Evolutionary conservation across 2,888 invertebrate species (phyloP), one percentile per base, ranked within the genome.

Genomic region (Lasioglossum figueresi): DNA sequence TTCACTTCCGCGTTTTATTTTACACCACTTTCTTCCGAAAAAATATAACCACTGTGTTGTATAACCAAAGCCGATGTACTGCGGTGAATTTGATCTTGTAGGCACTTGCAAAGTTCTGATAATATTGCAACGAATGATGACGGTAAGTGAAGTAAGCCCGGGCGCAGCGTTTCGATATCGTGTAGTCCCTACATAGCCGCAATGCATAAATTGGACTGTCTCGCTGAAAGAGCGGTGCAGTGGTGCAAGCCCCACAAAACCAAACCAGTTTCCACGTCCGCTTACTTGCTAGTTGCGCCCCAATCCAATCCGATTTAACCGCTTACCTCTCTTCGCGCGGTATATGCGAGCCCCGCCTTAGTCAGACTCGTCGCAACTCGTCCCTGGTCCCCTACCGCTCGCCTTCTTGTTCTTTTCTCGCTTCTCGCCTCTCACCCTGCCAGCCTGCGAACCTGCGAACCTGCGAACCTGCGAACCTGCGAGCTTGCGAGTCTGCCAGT

Each of bases 121-220:
- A 91, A 92, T 91, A 93, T 91, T 91, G 91, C 84, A 88, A 88
- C 84, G 91, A 63, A 91, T 87, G 88, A 84, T 79, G 81, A 90
- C 85, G 90, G 90, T 90, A 91, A 92, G 88, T 91, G 89, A 89
- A 91, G 89, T 90, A 92, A 91, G 91, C 92, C 92, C 92, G 93
- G 93, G 92, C 92, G 91, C 91, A 92, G 92, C 90, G 93, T 92
- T 93, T 91, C 91, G 92, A 92, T 92, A 92, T 92, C 93, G 92
- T 94, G 93, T 93, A 93, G 94, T 95, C 94, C 95, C 95, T 95
- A 95, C 95, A 95, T 95, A 95, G 95, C 94, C 95, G 94, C 94
- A 93, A 94, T 95, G 94, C 95, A 95, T 95, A 94, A 95, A 94
- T 95, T 94, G 94, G 95, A 95, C 95, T 95, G 95, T 92, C 94